Base-by-base conservation (phyloP, 2,113 vertebrate genomes). In the Bostrychus sinensis region DNA sequence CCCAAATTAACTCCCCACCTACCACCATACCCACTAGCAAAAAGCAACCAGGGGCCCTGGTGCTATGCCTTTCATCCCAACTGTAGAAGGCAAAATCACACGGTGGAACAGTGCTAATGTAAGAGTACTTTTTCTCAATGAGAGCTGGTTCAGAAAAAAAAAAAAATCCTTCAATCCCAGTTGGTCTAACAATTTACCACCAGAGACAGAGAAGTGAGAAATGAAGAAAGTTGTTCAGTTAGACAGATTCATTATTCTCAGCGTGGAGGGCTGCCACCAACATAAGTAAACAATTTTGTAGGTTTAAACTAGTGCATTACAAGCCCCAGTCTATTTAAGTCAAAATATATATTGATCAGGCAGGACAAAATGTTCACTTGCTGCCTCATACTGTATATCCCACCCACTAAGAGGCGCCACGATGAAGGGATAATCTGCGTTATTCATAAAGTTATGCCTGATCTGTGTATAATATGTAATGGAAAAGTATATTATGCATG, bases 1-100 rank as follows among this genome's bases (percentile, higher is more conserved):
- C 23, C 48, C 13, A 51, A 51, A 28, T 51, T 51, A 51, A 51
- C 48, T 51, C 48, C 48, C 48, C 48, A 51, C 48, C 48, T 51
- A 23, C 48, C 25, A 28, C 25, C 25, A 14, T 51, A 14, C 48
- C 48, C 48, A 51, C 48, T 16, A 51, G 48, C 48, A 51, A 51
- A 23, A 7, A 51, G 25, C 48, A 20, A 45, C 48, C 37, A 12
- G 3, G 22, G 46, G 46, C 46, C 25, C 13, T 7, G 5, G 12
- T 7, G 16, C 19, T 25, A 13, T 13, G 25, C 14, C 48, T 51
- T 28, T 51, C 48, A 51, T n/a, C 26, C 48, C 25, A 10, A 51
- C 4, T 30, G 25, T 9, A 51, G 48, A 13, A 30, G 25, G 25
- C n/a, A 23, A 8, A 28, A 51, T n/a, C 26, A 22, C 20, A 13